Base-by-base conservation (phyloP, 2,888 invertebrate genomes). In the Eurytoma adleriae region DNA sequence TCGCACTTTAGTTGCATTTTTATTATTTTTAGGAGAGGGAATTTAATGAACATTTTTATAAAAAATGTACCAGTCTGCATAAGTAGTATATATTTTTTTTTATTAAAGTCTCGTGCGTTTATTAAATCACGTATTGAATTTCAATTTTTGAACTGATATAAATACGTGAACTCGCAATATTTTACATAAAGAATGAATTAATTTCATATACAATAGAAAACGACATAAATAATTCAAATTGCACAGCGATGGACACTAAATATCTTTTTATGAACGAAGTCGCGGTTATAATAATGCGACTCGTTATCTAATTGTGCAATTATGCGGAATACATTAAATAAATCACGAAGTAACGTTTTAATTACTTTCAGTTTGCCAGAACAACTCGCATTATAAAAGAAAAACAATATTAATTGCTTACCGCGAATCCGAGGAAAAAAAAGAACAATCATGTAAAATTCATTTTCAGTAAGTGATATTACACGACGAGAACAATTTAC, bases 361-460 rank as follows among this genome's bases (percentile, higher is more conserved):
- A 84, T 86, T 84, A 84, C 81, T 83, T 78, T 73, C 76, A 75
- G 64, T 74, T 77, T 78, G 27, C 52, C 50, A n/a, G 56, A 70
- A 73, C 40, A 18, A 27, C 12, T 7, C 24, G 48, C 67, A 7
- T 48, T 27, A 59, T 74, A 67, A 67, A 40, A 7, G 40, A 40
- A 40, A 74, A 67, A 67, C 40, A n/a, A 74, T 66, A 64, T 74
- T 67, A 57, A 74, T 74, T 67, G 59, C 40, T 27, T 52, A 56
- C 20, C 57, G 24, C 12, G 57, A 40, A 18, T 16, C 14, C 14
- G 52, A 20, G 10, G 54, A 67, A 74, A 73, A 74, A 74, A 74
- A 67, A 40, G 40, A 7, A 7, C 40, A 40, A 40, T 67, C 57
- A 74, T 67, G 66, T 67, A 59, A 59, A 57, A 74, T 74, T 67